phyloP scores from a whole-genome alignment of 1,140 invertebrate species.

The Tribolium castaneum region DNA sequence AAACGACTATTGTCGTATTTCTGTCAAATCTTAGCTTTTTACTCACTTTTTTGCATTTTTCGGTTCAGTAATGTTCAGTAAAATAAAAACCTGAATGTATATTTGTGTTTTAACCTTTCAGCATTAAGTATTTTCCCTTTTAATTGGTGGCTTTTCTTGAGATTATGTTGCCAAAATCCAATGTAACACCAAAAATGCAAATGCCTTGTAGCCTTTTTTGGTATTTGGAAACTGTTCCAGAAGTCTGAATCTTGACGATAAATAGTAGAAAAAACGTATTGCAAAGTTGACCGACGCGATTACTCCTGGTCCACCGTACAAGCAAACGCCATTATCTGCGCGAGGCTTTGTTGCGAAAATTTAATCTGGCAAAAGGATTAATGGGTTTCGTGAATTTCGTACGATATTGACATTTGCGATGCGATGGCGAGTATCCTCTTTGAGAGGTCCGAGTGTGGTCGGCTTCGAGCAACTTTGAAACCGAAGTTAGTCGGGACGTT shows the following conservation, averaged over 20 bases:
- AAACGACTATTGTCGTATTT: no score
- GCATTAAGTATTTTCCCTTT: no score
- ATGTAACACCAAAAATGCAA: no score
- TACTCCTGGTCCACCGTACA: background rate
- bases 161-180: no score
- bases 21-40: no score
- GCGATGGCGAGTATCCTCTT: constrained; percentile 1
- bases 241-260: background rate
- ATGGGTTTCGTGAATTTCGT: constrained; percentile 25
- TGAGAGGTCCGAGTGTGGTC: constrained; percentile 11
- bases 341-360: constrained; percentile 23
- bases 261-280: background rate
- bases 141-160: no score
- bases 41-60: no score
- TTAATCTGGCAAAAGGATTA: constrained; percentile 34
- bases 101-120: no score
- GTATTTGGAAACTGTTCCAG: no score
- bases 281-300: background rate
- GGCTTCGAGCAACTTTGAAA: constrained; percentile 1
- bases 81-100: no score
- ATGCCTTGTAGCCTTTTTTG: no score
- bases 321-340: constrained; percentile 26
- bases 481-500: constrained; percentile 4
- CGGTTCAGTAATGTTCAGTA: no score
- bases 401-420: constrained; percentile 25